Evolutionary conservation across 2,797 vertebrate genomes (phyloP), one percentile per base, ranked within the genome.

Genomic region (Sparidentex hasta): DNA sequence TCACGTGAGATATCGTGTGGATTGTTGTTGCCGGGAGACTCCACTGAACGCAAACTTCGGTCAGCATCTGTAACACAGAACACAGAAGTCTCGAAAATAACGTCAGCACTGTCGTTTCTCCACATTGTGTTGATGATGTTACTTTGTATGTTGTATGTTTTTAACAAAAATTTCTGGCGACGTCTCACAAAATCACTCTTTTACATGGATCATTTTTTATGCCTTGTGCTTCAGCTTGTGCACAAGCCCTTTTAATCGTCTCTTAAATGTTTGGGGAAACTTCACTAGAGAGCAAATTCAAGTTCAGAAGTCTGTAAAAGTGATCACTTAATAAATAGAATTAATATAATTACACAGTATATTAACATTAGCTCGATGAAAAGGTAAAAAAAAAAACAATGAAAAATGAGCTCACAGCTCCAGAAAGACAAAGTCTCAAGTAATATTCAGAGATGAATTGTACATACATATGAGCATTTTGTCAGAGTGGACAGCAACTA

Each of bases 321-420:
- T 2, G 0, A 23, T 5, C 0, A 12, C 43, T 63, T 3, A 17
- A 46, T 27, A 25, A 25, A 17, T 33, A 8, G 7, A 33, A 33
- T 33, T 2, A 33, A 33, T 33, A 33, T 33, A 1, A 25, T 38
- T 23, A 23, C 5, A 27, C 33, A 33, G 33, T 33, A 7, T 3
- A 18, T 38, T 2, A 5, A 46, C 12, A 41, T 5, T 0, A 23
- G 6, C 17, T 25, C n/a, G 16, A 47, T 8, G 20, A 33, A 59
- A 17, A 18, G 12, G 14, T 25, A 12, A 25, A 67, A 55, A 51
- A 4, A 13, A 33, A 58, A 11, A 0, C n/a, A 20, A 9, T 14
- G 2, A 13, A 68, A 33, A 61, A 20, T 41, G 3, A 76, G 21
- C 43, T 65, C 62, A 57, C 11, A 65, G 43, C 65, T 43, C 54